These are phyloP conservation scores for Pseudobourletiella spinata DNA, from an alignment of 1,140 invertebrate genomes.

Conservation along the genomic window DNA sequence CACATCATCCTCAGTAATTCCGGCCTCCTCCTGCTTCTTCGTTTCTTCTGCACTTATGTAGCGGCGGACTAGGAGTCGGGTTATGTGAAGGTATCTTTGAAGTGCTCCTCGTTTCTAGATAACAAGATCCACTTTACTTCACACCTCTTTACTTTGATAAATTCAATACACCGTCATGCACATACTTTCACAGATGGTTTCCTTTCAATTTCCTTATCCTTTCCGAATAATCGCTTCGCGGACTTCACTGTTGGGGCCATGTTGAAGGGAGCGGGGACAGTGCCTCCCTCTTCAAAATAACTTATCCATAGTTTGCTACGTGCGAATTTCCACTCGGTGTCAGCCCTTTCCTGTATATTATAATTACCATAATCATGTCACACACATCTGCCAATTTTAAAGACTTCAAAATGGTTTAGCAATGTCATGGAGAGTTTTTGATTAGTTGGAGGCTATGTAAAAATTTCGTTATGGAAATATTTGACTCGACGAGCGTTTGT, in stretches of 20 bases:
- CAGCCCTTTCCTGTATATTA: constrained; percentile 62
- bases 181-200: constrained; percentile 52
- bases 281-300: constrained; percentile 78
- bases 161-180: constrained; percentile 20
- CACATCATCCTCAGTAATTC: constrained; percentile 89
- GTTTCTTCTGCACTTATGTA: constrained; percentile 73
- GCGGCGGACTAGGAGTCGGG: constrained; percentile 65
- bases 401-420: too few relatives aligned
- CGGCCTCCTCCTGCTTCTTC: constrained; percentile 65
- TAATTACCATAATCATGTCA: background rate
- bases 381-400: too few relatives aligned
- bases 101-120: background rate
- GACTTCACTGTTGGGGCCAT: constrained; percentile 67
- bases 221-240: constrained; percentile 49
- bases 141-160: background rate
- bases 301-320: constrained; percentile 84
- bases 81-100: constrained; percentile 61
- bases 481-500: too few relatives aligned
- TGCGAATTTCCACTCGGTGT: constrained; percentile 88
- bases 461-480: too few relatives aligned
- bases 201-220: constrained; percentile 38
- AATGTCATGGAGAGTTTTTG: too few relatives aligned
- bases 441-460: too few relatives aligned
- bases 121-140: background rate
- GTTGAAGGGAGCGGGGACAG: constrained; percentile 79